A percentile compares a stretch with the other conserved stretches of the same genome.
phyloP scores from a whole-genome alignment of 1,140 invertebrate genomes.

The Ips nitidus region DNA sequence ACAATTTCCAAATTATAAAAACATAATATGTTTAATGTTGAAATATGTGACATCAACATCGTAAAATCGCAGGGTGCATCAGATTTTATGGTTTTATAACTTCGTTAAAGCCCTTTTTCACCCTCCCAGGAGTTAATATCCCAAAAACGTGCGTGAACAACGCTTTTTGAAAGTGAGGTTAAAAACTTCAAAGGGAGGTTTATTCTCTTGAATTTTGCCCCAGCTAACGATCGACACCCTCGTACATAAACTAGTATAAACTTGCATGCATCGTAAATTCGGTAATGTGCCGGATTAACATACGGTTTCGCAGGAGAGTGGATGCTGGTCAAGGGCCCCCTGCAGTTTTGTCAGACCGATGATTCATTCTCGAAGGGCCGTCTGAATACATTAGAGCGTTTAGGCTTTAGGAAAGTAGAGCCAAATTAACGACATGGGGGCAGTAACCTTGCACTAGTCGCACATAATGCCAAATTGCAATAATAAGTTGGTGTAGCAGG shows the following conservation, averaged over 20 bases:
- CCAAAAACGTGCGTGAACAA: constrained; percentile 3
- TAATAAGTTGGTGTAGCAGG: not conserved
- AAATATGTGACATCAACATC: no score
- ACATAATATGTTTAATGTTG: no score
- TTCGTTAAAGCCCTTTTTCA: not conserved
- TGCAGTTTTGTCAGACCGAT: constrained; percentile 11
- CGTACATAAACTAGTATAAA: not conserved
- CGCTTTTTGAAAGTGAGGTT: constrained; percentile 16
- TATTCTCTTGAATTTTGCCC: not conserved
- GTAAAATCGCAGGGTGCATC: no score
- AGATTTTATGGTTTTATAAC: no score
- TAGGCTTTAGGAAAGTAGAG: constrained; percentile 19
- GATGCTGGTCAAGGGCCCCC: constrained; percentile 27
- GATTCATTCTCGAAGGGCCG: constrained; percentile 20
- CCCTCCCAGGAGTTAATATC: not conserved
- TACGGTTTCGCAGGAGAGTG: constrained; percentile 13
- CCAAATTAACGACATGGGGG: constrained; percentile 29
- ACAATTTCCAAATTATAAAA: no score
- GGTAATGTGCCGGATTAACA: constrained; percentile 24
- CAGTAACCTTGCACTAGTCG: constrained; percentile 18
- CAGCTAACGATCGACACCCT: not conserved
- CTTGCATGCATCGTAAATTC: not conserved
- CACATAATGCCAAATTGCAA: constrained; percentile 3
- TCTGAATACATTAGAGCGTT: constrained; percentile 25
- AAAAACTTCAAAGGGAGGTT: constrained; percentile 3